phyloP scores from a whole-genome alignment of 2,113 vertebrate genomes.

The Arothron firmamentum region DNA sequence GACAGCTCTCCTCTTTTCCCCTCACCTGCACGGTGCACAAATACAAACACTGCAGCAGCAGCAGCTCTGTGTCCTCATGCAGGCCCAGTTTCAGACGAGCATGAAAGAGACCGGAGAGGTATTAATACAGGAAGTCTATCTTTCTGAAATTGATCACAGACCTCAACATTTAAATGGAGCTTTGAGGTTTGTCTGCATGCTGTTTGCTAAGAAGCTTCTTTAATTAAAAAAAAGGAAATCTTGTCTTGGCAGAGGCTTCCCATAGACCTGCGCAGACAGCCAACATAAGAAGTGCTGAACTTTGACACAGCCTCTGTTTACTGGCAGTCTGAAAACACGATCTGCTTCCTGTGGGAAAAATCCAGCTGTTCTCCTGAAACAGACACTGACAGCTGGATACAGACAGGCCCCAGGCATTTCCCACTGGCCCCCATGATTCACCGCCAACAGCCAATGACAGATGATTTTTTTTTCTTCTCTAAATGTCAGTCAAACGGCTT shows the following conservation, averaged over 20 bases:
- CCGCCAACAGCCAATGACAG: constrained; percentile 28
- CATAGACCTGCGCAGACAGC: constrained; percentile 8
- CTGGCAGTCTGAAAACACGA: constrained; percentile 23
- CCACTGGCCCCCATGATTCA: constrained; percentile 22
- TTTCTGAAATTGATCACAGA: background rate
- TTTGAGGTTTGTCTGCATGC: background rate
- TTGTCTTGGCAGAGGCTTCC: constrained; percentile 1
- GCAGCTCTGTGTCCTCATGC: constrained; percentile 1
- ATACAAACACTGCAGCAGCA: constrained; percentile 25
- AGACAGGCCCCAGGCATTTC: constrained; percentile 36
- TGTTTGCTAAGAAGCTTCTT: no score
- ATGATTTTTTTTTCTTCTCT: constrained; percentile 36
- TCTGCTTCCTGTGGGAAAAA: constrained; percentile 22
- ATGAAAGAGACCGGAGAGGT: background rate
- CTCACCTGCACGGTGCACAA: background rate
- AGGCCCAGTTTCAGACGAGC: constrained; percentile 9
- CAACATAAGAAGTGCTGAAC: constrained; percentile 12
- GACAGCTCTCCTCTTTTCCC: constrained; percentile 14
- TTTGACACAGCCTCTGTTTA: constrained; percentile 23
- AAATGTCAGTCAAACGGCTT: constrained; percentile 34
- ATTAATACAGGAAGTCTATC: constrained; percentile 14
- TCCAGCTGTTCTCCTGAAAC: constrained; percentile 49
- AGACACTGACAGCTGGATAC: constrained; percentile 38
- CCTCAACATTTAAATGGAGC: background rate
- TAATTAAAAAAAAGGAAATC: no score